These are phyloP conservation scores for Chamaea fasciata DNA, from an alignment of 2,113 vertebrate genomes.

Conservation along the genomic window DNA sequence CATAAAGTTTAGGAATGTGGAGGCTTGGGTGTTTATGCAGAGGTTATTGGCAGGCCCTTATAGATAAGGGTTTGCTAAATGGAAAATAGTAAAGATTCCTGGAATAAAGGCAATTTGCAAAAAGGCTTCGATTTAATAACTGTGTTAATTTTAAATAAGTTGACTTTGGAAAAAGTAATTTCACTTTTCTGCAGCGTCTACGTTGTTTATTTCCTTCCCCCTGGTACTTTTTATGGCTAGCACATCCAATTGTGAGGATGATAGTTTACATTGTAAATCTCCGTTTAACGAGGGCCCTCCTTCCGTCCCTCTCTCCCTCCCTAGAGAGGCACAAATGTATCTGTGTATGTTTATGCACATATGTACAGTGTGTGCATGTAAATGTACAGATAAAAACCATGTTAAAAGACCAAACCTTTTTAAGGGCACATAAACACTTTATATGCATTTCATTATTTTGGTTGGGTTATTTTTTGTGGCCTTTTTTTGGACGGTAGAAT, in stretches of 20 bases:
- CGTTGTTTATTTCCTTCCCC: not conserved
- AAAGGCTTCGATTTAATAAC: not conserved
- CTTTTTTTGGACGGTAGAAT: rapidly evolving
- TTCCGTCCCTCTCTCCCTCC: not conserved
- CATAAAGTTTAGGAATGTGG: slow-evolving; percentile 18
- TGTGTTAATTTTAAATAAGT: not conserved
- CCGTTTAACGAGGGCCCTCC: not conserved
- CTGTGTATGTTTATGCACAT: not conserved
- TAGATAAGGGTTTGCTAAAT: not conserved
- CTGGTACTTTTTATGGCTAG: not conserved
- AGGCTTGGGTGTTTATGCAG: not conserved
- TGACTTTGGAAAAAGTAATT: not conserved
- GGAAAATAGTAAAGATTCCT: not conserved
- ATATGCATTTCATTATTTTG: not conserved
- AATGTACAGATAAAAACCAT: not conserved
- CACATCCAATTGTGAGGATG: not conserved
- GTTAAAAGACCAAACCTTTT: not conserved
- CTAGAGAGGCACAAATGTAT: not conserved
- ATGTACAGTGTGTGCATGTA: too few relatives aligned
- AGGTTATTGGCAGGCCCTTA: slow-evolving; percentile 12
- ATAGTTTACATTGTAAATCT: not conserved
- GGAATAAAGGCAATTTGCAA: slow-evolving; percentile 16
- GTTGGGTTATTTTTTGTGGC: not conserved
- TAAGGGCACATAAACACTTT: not conserved
- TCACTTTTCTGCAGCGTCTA: not conserved